Conservation (phyloP, 1,140 invertebrate genomes). For the Megathymus violae region DNA sequence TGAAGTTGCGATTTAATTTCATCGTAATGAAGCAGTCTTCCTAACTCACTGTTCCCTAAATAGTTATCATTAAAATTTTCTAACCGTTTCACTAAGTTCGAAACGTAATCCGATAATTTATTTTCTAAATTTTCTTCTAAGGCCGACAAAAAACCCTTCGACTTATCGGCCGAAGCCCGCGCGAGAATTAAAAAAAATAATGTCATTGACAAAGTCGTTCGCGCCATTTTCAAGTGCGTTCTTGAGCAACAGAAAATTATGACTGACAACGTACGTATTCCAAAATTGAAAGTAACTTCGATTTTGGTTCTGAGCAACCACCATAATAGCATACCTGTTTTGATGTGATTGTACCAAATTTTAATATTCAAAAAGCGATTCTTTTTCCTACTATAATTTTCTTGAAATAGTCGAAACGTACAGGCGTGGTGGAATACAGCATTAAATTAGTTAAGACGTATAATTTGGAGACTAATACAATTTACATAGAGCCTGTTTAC, state of each 20-base stretch:
- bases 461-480: no score
- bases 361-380: not conserved
- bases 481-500: no score
- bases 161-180: constrained; percentile 8
- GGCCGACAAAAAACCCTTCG: constrained; percentile 21
- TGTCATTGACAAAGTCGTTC: constrained; percentile 34
- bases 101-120: constrained; percentile 49
- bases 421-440: no score
- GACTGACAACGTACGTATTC: constrained; percentile 35
- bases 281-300: constrained; percentile 36
- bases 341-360: constrained; percentile 2
- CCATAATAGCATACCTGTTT: not conserved
- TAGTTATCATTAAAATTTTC: constrained; percentile 59
- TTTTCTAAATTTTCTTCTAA: constrained; percentile 56
- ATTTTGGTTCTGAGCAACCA: constrained; percentile 2
- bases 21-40: constrained; percentile 57
- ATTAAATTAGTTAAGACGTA: no score
- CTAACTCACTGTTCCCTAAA: constrained; percentile 55
- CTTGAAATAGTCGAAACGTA: no score
- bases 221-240: constrained; percentile 48
- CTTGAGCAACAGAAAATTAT: constrained; percentile 31
- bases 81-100: constrained; percentile 47
- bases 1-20: constrained; percentile 58
- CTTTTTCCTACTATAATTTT: no score
- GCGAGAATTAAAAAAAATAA: constrained; percentile 51